Evolutionary conservation across 2,888 invertebrate species (phyloP).

Genomic region (Tetramorium bicarinatum): DNA sequence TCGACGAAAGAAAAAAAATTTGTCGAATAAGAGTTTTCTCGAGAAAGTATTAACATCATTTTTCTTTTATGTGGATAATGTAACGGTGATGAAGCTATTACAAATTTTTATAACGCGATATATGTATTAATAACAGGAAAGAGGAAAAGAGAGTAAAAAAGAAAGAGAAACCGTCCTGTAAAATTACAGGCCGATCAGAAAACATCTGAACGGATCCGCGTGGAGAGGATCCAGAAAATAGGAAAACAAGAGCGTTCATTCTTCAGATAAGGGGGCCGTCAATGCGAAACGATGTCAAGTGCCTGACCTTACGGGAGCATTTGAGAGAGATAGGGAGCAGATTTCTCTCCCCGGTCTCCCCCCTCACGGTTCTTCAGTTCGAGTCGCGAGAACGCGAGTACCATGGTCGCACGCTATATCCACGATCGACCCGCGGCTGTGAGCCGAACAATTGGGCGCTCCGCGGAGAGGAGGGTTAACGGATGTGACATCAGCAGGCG

Average conservation of each 20-base stretch:
- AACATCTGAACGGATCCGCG: constrained; percentile 38
- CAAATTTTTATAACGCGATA: not conserved
- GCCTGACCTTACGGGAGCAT: constrained; percentile 34
- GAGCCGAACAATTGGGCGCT: constrained; percentile 79
- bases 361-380: not conserved
- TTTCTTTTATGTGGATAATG: not conserved
- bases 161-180: not conserved
- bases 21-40: not conserved
- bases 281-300: constrained; percentile 56
- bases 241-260: constrained; percentile 36
- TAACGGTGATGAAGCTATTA: not conserved
- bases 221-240: constrained; percentile 31
- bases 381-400: constrained; percentile 17
- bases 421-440: constrained; percentile 68
- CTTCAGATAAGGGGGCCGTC: constrained; percentile 36
- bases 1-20: not conserved
- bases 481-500: constrained; percentile 85
- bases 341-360: constrained; percentile 16
- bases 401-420: constrained; percentile 57
- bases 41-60: not conserved
- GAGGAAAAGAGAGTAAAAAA: not conserved
- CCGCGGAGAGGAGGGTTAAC: constrained; percentile 77
- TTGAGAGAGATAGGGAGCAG: constrained; percentile 39
- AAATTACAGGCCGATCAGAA: constrained; percentile 35
- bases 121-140: constrained; percentile 22